phyloP scores from a whole-genome alignment of 2,888 invertebrate species.

The Muschampia plurimacula region DNA sequence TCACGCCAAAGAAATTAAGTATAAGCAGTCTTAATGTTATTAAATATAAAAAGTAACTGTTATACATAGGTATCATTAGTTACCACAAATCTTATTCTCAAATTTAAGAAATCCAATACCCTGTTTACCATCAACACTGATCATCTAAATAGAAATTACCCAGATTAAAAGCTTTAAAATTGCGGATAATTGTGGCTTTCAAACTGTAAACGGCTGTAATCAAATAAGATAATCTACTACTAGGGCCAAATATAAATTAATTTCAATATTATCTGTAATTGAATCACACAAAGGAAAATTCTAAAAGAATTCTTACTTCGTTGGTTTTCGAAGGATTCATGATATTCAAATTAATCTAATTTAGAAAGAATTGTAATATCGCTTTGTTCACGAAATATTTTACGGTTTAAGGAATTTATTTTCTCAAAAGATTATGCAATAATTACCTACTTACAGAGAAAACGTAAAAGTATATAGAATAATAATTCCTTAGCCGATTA shows the following conservation, averaged over 20 bases:
- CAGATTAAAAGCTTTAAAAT: constrained; percentile 23
- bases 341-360: constrained; percentile 12
- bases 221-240: constrained; percentile 14
- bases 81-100: background rate
- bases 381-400: background rate
- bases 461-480: too few species aligned
- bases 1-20: background rate
- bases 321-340: constrained; percentile 5
- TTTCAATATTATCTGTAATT: constrained; percentile 14
- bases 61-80: background rate
- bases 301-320: constrained; percentile 12
- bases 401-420: too few species aligned
- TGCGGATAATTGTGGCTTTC: constrained; percentile 17
- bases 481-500: too few species aligned
- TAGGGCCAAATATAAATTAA: constrained; percentile 9
- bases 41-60: background rate
- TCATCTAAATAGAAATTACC: background rate
- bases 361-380: background rate
- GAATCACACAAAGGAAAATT: constrained; percentile 9
- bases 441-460: too few species aligned
- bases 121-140: background rate
- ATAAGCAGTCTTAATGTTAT: background rate
- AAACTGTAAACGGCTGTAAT: constrained; percentile 2
- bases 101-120: background rate
- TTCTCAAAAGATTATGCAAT: too few species aligned